phyloP scores from a whole-genome alignment of 2,113 vertebrate genomes.

The Anguilla japonica region DNA sequence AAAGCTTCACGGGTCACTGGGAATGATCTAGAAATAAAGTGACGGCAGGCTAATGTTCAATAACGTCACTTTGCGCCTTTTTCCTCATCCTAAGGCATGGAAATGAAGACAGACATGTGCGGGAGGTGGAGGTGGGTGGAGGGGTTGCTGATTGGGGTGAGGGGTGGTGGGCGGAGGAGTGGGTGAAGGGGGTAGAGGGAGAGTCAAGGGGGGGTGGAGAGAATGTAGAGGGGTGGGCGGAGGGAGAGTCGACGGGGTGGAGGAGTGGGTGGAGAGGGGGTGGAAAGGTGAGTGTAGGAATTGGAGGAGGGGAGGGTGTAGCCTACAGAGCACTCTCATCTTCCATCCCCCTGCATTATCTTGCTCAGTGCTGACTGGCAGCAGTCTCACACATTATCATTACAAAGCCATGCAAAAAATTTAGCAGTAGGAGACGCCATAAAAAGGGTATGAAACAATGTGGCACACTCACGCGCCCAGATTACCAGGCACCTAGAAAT shows the following conservation, averaged over 20 bases:
- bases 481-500: too few species aligned
- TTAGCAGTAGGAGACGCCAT: neutral
- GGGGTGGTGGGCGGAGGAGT: too few species aligned
- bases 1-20: constrained; percentile 12
- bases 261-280: too few species aligned
- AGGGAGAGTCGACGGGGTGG: too few species aligned
- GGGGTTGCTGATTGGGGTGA: too few species aligned
- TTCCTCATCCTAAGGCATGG: constrained; percentile 13
- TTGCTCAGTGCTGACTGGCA: neutral
- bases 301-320: too few species aligned
- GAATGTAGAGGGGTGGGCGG: too few species aligned
- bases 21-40: constrained; percentile 12
- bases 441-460: too few species aligned
- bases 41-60: constrained; percentile 20
- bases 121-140: neutral
- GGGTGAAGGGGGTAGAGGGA: too few species aligned
- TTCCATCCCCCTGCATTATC: neutral
- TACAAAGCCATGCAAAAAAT: neutral
- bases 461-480: too few species aligned
- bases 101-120: neutral
- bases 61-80: neutral
- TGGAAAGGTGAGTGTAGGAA: too few species aligned
- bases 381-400: neutral
- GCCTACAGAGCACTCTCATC: constrained; percentile 4
- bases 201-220: too few species aligned